Evolutionary conservation across 2,113 vertebrate species (phyloP).

Genomic region (Tetrao urogallus): DNA sequence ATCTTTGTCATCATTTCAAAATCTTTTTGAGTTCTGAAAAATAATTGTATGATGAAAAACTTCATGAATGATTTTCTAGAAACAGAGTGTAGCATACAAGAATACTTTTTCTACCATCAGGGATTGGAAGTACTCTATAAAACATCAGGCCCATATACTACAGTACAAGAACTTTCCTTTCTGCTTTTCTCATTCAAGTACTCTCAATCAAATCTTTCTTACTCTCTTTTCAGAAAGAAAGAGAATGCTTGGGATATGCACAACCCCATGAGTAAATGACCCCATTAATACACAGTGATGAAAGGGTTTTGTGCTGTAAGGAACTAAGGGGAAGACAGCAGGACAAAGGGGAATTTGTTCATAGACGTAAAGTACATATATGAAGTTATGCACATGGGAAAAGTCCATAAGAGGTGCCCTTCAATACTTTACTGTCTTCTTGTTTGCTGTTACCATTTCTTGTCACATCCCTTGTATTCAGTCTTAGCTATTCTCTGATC

Average conservation of each 20-base stretch:
- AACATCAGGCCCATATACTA: background rate
- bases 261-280: background rate
- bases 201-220: background rate
- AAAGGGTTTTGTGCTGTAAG: background rate
- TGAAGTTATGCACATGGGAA: background rate
- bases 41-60: conserved; percentile 35
- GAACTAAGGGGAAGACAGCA: background rate
- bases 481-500: background rate
- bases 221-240: background rate
- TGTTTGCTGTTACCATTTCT: background rate
- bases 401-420: background rate
- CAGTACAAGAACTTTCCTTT: background rate
- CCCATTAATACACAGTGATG: background rate
- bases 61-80: background rate
- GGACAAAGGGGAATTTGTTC: background rate
- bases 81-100: background rate
- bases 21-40: conserved; percentile 88
- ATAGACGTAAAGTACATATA: background rate
- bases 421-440: background rate
- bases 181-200: background rate
- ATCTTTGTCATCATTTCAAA: conserved; percentile 91
- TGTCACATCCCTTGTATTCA: background rate
- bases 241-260: background rate
- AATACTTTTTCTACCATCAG: background rate
- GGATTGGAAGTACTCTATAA: background rate